Base-by-base conservation (phyloP, 2,888 invertebrate species). In the Serrognathus titanus region DNA sequence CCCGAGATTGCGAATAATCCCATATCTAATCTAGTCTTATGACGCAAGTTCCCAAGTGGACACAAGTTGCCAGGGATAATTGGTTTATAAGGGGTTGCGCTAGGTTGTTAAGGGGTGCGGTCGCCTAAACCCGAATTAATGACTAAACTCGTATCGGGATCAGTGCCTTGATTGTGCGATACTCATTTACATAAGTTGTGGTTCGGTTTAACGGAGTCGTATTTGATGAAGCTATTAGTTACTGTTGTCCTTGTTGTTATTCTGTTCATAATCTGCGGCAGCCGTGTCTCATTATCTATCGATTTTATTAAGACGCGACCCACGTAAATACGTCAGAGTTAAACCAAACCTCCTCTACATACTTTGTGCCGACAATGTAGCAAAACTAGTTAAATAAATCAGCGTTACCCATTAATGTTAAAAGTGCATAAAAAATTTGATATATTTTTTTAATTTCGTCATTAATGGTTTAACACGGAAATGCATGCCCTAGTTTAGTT, bases 41-140 rank as follows among this genome's bases (percentile, higher is more conserved):
- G 57, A 61, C 57, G 50, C 53, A 53, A 64, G 61, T 65, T 64
- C 57, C 53, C 48, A 64, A 65, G 60, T 64, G 65, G 65, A 64
- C 65, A 60, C 61, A 65, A 63, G 50, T 65, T 63, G 58, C 59
- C 55, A 54, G 51, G 60, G 60, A 64, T 65, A 65, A 65, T 65
- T 65, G 63, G 63, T 63, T 65, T 65, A 65, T 64, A 58, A 63
- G 57, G 54, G 52, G 59, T 52, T 53, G 43, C 20, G 43, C 20
- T 20, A 20, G 43, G 43, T 43, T 43, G 43, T 43, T 13, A 43
- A 13, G 13, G 10, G 12, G 43, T 43, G 48, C 35, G 12, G 37
- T 37, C n/a, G 48, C 37, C 38, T 35, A 37, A 48, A 36, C 38
- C 38, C 48, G 37, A 48, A 48, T 48, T 48, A 48, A 48, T 48